A percentile compares a stretch with the other conserved stretches of the same genome.
Evolutionary conservation across 2,113 vertebrate genomes (phyloP).

Genomic region (Tiliqua scincoides): DNA sequence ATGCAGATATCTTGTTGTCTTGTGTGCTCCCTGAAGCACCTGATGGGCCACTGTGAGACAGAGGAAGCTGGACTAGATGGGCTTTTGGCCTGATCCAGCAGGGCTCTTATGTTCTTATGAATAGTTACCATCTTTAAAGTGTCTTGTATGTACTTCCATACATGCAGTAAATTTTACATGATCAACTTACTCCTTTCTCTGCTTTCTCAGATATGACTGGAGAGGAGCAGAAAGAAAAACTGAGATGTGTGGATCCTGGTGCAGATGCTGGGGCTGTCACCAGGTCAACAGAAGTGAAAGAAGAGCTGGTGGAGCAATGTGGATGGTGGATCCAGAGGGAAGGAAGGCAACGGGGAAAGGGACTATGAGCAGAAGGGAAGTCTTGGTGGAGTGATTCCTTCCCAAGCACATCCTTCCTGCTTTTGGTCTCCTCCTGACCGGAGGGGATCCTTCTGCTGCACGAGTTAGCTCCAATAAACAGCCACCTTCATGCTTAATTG

Average conservation of each 20-base stretch:
- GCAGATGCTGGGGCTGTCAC: neutral
- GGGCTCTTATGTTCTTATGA: too few species aligned
- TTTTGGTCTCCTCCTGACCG: neutral
- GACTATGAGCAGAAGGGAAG: neutral
- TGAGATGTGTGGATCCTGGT: too few species aligned
- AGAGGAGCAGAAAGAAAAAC: neutral
- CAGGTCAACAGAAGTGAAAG: neutral
- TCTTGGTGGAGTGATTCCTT: neutral
- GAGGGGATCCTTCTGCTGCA: constrained; percentile 23
- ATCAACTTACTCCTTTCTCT: too few species aligned
- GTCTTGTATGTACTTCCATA: too few species aligned
- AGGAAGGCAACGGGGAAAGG: neutral
- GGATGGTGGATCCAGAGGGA: neutral
- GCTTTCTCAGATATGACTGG: too few species aligned
- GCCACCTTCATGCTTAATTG: constrained; percentile 41
- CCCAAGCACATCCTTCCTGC: neutral
- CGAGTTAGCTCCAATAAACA: constrained; percentile 24
- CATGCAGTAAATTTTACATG: too few species aligned
- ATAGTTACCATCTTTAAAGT: too few species aligned
- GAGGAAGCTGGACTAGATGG: too few species aligned
- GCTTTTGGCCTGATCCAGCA: too few species aligned
- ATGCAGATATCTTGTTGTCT: too few species aligned
- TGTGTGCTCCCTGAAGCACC: too few species aligned
- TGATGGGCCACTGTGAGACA: too few species aligned
- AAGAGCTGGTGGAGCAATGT: neutral